Evolutionary conservation across 2,888 invertebrate genomes (phyloP).

Genomic region (Diarsia dahlii): DNA sequence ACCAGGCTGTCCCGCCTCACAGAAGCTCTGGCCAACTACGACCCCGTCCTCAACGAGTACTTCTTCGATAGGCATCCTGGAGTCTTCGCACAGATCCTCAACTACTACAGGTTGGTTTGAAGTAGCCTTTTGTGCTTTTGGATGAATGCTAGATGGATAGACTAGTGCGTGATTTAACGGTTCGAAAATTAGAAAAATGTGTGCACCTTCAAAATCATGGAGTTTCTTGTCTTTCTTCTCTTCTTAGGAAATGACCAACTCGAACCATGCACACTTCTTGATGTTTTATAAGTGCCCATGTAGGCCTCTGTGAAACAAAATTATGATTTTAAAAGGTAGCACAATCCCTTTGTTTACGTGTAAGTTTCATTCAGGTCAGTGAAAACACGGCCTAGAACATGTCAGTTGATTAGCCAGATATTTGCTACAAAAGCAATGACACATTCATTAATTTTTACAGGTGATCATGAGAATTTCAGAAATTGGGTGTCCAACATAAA

Average conservation of each 20-base stretch:
- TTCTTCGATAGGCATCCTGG: conserved; percentile 99
- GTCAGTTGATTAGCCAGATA: not conserved
- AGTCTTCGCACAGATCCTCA: conserved; percentile 98
- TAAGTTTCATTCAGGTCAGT: not conserved
- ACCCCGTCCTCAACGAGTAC: conserved; percentile 99
- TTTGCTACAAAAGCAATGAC: no score
- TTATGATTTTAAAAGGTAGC: no score
- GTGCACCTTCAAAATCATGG: not conserved
- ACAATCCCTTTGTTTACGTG: not conserved
- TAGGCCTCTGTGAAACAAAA: no score
- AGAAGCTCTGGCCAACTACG: conserved; percentile 99
- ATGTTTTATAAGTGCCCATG: no score
- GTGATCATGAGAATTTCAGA: not conserved
- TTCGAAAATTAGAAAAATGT: not conserved
- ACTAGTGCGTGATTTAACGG: not conserved
- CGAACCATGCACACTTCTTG: no score
- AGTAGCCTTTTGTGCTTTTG: not conserved
- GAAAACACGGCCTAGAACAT: no score
- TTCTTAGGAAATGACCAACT: no score
- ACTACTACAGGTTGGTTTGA: conserved; percentile 95
- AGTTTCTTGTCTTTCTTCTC: no score
- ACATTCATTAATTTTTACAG: not conserved
- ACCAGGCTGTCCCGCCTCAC: conserved; percentile 98
- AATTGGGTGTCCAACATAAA: not conserved
- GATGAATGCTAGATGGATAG: not conserved